phyloP scores from a whole-genome alignment of 2,797 vertebrate species.

The Ceryle rudis region DNA sequence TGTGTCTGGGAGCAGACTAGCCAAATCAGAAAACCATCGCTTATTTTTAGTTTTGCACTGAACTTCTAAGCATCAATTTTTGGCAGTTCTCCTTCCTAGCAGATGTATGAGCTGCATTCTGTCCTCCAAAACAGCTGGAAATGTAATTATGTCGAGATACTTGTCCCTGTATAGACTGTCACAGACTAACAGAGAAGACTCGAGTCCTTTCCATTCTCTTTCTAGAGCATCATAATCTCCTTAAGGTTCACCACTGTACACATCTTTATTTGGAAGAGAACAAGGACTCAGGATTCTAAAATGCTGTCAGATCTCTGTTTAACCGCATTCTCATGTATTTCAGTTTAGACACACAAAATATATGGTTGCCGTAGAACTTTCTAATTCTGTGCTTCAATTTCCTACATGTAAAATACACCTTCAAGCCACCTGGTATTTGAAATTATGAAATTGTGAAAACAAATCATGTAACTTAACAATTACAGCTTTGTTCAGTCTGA shows the following conservation, averaged over 20 bases:
- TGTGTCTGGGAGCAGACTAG: not conserved
- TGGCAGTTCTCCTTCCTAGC: conserved; percentile 10
- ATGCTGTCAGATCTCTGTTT: not conserved
- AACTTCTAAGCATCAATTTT: not conserved
- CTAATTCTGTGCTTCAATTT: not conserved
- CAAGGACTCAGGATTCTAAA: not conserved
- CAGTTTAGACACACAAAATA: not conserved
- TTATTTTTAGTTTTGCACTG: not conserved
- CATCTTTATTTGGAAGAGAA: not conserved
- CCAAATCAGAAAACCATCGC: not conserved
- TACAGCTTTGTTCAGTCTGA: not conserved
- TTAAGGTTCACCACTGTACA: not conserved
- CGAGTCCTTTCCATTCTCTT: not conserved
- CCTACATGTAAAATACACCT: not conserved
- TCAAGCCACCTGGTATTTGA: not conserved
- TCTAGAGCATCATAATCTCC: not conserved
- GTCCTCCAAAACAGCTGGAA: not conserved
- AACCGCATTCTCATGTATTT: not conserved
- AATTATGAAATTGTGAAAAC: not conserved
- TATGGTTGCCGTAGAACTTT: not conserved
- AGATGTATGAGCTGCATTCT: not conserved
- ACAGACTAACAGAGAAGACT: not conserved
- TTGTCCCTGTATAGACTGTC: not conserved
- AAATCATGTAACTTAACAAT: not conserved
- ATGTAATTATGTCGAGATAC: not conserved